phyloP scores from a whole-genome alignment of 2,888 invertebrate genomes.

The Drosophila recens region DNA sequence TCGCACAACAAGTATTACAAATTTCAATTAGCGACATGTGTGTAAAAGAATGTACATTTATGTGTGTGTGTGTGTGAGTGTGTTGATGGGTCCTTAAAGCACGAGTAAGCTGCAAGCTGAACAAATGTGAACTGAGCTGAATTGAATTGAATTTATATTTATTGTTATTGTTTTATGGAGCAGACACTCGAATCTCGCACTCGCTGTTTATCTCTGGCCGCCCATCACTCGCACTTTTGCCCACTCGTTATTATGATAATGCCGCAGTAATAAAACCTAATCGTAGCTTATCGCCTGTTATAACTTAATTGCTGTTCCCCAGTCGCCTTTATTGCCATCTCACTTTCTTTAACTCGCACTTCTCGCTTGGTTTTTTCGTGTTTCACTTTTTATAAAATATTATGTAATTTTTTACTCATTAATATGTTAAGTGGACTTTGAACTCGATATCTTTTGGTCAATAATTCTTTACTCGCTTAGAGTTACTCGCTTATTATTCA shows the following conservation, averaged over 20 bases:
- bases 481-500: neutral
- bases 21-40: constrained; percentile 73
- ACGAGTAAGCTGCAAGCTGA: constrained; percentile 28
- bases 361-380: neutral
- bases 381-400: neutral
- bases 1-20: constrained; percentile 59
- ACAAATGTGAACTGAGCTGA: constrained; percentile 41
- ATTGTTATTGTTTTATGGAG: constrained; percentile 22
- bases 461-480: neutral
- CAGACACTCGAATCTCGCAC: neutral
- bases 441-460: neutral
- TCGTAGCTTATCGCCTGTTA: constrained; percentile 7
- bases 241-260: constrained; percentile 4
- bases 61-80: constrained; percentile 12
- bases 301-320: neutral
- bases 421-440: too few species aligned
- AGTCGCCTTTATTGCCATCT: neutral
- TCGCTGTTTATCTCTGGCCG: constrained; percentile 2
- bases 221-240: constrained; percentile 1
- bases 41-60: constrained; percentile 6
- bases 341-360: neutral
- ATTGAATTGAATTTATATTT: constrained; percentile 7
- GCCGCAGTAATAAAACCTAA: constrained; percentile 11
- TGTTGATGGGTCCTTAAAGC: constrained; percentile 42
- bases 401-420: neutral